A percentile compares a stretch with the other conserved stretches of the same genome.
Evolutionary conservation across 2,113 vertebrate species (phyloP).

Genomic region (Rhizomys pruinosus): DNA sequence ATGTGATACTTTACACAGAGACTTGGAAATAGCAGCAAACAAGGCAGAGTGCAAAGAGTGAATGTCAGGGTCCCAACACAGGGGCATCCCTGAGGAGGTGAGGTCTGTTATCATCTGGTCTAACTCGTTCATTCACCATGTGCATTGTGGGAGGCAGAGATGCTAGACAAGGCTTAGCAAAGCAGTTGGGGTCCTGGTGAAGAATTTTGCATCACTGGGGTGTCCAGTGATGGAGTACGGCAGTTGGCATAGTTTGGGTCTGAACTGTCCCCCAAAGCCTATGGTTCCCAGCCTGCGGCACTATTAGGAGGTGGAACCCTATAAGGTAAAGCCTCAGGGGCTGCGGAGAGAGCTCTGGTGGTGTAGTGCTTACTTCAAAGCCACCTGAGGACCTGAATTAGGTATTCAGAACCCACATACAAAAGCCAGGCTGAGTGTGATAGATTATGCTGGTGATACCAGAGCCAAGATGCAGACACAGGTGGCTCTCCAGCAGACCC

Average conservation of each 20-base stretch:
- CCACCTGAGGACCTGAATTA: neutral
- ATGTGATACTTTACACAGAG: neutral
- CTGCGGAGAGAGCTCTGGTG: neutral
- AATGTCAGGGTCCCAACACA: neutral
- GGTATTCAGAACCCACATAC: neutral
- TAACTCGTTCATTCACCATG: accelerated
- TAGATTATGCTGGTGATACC: too few species aligned
- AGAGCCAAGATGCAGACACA: neutral
- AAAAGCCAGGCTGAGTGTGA: neutral
- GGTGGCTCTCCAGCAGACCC: neutral
- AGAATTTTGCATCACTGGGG: neutral
- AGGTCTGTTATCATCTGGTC: neutral
- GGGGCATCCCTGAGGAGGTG: neutral
- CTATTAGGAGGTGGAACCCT: too few species aligned
- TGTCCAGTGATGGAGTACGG: too few species aligned
- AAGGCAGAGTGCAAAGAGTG: too few species aligned
- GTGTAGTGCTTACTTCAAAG: neutral
- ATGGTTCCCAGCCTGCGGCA: neutral
- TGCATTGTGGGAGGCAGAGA: neutral
- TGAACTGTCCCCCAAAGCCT: neutral
- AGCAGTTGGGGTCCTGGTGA: neutral
- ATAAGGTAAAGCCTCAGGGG: neutral
- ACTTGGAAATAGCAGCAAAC: neutral
- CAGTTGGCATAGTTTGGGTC: neutral
- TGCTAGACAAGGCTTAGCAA: neutral